phyloP scores from a whole-genome alignment of 2,113 vertebrate species.

The Equus quagga region DNA sequence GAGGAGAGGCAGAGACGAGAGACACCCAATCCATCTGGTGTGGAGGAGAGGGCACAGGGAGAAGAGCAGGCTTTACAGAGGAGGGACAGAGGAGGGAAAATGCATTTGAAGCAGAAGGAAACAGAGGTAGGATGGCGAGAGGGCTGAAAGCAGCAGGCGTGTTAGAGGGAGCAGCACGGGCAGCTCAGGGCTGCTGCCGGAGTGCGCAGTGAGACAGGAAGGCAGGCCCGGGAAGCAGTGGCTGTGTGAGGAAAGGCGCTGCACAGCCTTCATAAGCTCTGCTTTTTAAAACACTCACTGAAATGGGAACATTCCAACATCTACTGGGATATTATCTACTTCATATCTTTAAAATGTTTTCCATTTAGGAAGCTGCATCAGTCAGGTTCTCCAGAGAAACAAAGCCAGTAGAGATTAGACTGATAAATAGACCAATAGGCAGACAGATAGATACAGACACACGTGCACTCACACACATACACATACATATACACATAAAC shows the following conservation, averaged over 20 bases:
- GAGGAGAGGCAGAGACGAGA: background rate
- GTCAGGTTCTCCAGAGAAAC: background rate
- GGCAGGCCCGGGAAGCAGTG: rapidly evolving
- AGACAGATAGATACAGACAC: background rate
- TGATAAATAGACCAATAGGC: background rate
- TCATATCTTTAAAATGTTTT: background rate
- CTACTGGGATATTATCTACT: background rate
- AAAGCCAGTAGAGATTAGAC: background rate
- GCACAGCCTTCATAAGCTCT: background rate
- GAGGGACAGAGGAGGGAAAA: background rate
- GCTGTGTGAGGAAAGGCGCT: rapidly evolving
- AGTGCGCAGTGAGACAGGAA: background rate
- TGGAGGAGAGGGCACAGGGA: background rate
- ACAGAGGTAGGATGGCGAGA: background rate
- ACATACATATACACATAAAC: background rate
- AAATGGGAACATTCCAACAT: background rate
- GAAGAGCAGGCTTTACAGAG: background rate
- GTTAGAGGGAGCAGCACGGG: background rate
- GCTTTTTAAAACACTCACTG: background rate
- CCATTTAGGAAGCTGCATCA: background rate
- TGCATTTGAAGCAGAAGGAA: background rate
- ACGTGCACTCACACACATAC: rapidly evolving
- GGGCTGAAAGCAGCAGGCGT: background rate
- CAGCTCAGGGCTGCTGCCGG: background rate
- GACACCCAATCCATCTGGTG: background rate